These are phyloP conservation scores for Typhlomys cinereus DNA, from an alignment of 2,113 vertebrate genomes.

Conservation along the genomic window DNA sequence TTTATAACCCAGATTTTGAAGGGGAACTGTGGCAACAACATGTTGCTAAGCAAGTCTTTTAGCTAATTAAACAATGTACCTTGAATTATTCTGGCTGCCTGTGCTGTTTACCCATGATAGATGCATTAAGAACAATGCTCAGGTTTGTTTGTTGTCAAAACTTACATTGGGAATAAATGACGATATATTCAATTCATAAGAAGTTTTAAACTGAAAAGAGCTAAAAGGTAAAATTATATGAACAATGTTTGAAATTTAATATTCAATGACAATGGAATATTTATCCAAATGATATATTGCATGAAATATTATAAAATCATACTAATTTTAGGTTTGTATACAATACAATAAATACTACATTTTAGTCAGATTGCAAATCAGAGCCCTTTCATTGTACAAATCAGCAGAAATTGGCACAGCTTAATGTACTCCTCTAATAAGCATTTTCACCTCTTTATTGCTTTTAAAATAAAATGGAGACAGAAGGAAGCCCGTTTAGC, in stretches of 20 bases:
- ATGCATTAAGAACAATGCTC: neutral
- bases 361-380: constrained; percentile 24
- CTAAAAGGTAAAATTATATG: neutral
- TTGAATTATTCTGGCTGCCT: neutral
- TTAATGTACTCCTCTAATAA: neutral
- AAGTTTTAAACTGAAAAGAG: constrained; percentile 34
- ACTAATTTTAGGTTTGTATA: neutral
- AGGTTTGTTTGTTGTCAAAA: constrained; percentile 20
- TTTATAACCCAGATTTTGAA: constrained; percentile 55
- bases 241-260: constrained; percentile 10
- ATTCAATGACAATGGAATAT: neutral
- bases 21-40: constrained; percentile 20
- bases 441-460: neutral
- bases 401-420: neutral
- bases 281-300: neutral
- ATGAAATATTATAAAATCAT: neutral
- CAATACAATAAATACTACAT: neutral
- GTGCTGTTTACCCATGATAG: neutral
- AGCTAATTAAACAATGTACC: neutral
- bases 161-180: constrained; percentile 27
- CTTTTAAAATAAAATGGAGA: constrained; percentile 61
- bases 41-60: constrained; percentile 58
- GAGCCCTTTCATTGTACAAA: neutral
- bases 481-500: constrained; percentile 49
- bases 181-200: neutral